Base-by-base conservation (phyloP, 2,113 vertebrate genomes). In the Tyto alba region DNA sequence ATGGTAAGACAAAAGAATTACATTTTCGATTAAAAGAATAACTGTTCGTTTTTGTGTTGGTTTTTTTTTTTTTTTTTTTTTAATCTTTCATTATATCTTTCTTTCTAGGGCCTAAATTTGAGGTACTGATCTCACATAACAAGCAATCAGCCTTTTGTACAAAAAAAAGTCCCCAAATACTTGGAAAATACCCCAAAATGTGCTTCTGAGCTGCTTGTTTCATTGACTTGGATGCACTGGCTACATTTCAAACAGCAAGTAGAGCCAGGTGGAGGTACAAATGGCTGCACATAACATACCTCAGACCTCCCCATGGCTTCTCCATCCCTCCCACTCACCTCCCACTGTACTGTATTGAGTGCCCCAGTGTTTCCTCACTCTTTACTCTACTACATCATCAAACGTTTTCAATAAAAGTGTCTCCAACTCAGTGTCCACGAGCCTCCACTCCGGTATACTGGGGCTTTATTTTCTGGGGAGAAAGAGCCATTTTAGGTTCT, bases 261-360 rank as follows among this genome's bases (percentile, higher is more conserved):
- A 69, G 59, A 69, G n/a, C 13, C 60, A 66, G 1, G 5, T 36
- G 10, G 2, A 22, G 21, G 29, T 34, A 41, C 1, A 2, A 79
- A 69, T 9, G 40, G 34, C 34, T 74, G 34, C 40, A 45, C 9
- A 47, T 50, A 41, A 82, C 77, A 69, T 41, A 45, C 13, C 20
- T 43, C 50, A 47, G 41, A 22, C 20, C 0, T 43, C 6, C 9
- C 30, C 3, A 50, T 0, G 0, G 26, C 11, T 69, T 43, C 45
- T 72, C 26, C 36, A 57, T 47, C 30, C 16, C 10, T 52, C 71
- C 62, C 41, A 86, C 34, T 13, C 3, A 1, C 43, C 48, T 75
- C 62, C 56, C 34, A 57, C 50, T 9, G 3, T 13, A 25, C 36
- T 50, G 21, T 27, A 48, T 5, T 0, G 0, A 67, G 12, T 5